These are phyloP conservation scores for Anthopleura sola DNA, from an alignment of 64 coral and sea anemone species.

Conservation along the genomic window DNA sequence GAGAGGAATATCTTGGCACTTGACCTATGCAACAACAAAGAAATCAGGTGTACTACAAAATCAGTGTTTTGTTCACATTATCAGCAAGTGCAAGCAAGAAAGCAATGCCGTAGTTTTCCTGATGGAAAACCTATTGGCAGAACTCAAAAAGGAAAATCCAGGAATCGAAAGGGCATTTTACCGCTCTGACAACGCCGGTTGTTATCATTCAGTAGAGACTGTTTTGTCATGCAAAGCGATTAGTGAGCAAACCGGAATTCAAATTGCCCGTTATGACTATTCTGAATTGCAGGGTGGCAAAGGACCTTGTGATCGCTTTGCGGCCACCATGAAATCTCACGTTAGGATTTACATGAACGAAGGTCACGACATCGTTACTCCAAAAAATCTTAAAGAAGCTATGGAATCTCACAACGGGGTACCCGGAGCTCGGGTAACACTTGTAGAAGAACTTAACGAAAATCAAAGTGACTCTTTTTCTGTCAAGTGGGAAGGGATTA, in stretches of 20 bases:
- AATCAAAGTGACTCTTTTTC: too few relatives aligned
- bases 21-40: slow-evolving; percentile 1
- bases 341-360: slow-evolving; percentile 31
- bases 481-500: slow-evolving; percentile 16
- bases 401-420: slow-evolving; percentile 26
- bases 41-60: slow-evolving; percentile 8
- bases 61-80: slow-evolving; percentile 29
- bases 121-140: background rate
- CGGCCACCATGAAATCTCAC: slow-evolving; percentile 22
- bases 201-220: slow-evolving; percentile 39
- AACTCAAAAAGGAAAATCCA: slow-evolving; percentile 15
- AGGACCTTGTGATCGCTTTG: slow-evolving; percentile 23
- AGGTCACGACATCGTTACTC: slow-evolving; percentile 33
- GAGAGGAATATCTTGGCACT: slow-evolving; percentile 29
- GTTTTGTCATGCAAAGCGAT: slow-evolving; percentile 34
- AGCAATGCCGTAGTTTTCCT: background rate
- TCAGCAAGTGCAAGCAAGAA: slow-evolving; percentile 22
- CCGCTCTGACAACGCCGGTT: slow-evolving; percentile 45
- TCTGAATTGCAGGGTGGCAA: slow-evolving; percentile 33
- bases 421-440: background rate
- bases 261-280: slow-evolving; percentile 27
- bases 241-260: slow-evolving; percentile 26
- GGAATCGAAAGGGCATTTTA: slow-evolving; percentile 21
- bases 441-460: background rate
- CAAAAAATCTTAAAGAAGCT: slow-evolving; percentile 31